Evolutionary conservation across 2,113 vertebrate genomes (phyloP).

Genomic region (Conger conger): DNA sequence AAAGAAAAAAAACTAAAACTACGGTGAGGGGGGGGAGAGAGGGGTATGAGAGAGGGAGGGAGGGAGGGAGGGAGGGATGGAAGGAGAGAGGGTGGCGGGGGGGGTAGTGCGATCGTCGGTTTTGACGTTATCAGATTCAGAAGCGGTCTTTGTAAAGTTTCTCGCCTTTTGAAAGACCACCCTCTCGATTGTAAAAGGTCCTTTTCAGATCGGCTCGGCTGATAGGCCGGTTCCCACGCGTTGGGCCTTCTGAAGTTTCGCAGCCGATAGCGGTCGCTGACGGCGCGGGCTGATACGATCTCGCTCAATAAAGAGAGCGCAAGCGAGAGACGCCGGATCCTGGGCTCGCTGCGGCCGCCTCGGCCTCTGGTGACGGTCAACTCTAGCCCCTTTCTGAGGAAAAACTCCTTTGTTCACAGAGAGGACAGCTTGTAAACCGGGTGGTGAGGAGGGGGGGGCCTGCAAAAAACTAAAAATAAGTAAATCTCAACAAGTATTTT

Average conservation of each 20-base stretch:
- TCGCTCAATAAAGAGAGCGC: conserved; percentile 60
- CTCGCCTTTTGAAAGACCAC: conserved; percentile 65
- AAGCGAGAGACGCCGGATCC: conserved; percentile 30
- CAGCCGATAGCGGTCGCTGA: conserved; percentile 68
- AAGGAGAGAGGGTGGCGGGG: no score
- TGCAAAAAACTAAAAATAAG: no score
- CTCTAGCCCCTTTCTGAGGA: no score
- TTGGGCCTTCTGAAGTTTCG: conserved; percentile 71
- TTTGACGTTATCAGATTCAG: conserved; percentile 56
- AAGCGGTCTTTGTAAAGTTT: conserved; percentile 62
- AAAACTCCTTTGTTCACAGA: not conserved
- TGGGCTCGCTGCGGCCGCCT: not conserved
- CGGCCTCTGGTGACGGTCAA: no score
- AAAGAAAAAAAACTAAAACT: conserved; percentile 37
- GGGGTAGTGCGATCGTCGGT: conserved; percentile 61
- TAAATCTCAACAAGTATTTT: no score
- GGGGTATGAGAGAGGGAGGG: conserved; percentile 37
- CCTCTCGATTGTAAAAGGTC: conserved; percentile 59
- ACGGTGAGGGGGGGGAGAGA: conserved; percentile 30
- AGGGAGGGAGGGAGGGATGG: not conserved
- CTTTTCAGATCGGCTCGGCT: conserved; percentile 61
- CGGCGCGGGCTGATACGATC: conserved; percentile 64
- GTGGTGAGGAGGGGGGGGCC: no score
- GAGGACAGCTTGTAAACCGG: no score
- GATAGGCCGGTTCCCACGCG: conserved; percentile 69